Conservation (phyloP, 2,113 vertebrate genomes). For the Nanorana parkeri region DNA sequence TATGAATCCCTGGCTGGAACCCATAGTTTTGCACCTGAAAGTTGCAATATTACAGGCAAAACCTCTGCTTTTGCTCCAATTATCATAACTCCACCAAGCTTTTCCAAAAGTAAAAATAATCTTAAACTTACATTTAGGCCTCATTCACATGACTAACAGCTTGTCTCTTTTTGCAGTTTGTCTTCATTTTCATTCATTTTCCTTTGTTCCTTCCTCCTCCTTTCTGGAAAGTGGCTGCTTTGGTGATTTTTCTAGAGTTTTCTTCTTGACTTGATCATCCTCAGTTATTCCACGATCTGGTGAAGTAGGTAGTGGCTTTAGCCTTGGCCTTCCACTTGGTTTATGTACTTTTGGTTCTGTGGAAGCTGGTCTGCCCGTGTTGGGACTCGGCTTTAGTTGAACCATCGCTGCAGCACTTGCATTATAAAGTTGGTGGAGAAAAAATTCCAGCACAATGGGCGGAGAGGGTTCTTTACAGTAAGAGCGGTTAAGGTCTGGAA, state of each 20-base stretch:
- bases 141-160: no score
- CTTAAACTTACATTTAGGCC: no score
- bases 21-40: no score
- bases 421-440: no score
- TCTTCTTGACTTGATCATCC: slow-evolving; percentile 85
- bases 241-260: slow-evolving; percentile 76
- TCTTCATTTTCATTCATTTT: slow-evolving; percentile 75
- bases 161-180: slow-evolving; percentile 81
- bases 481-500: no score
- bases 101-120: no score
- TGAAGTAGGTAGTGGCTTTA: slow-evolving; percentile 82
- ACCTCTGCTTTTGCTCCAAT: no score
- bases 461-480: no score
- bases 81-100: no score
- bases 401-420: slow-evolving; percentile 59
- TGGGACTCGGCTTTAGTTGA: slow-evolving; percentile 76
- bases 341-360: slow-evolving; percentile 83
- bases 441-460: no score
- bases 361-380: slow-evolving; percentile 79
- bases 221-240: slow-evolving; percentile 80
- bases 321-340: slow-evolving; percentile 92
- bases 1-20: no score
- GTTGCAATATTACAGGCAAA: no score
- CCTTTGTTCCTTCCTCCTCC: slow-evolving; percentile 75
- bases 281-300: slow-evolving; percentile 83